Evolutionary conservation across 2,113 vertebrate genomes (phyloP), one percentile per base, ranked within the genome.

Genomic region (Halcyon senegalensis): DNA sequence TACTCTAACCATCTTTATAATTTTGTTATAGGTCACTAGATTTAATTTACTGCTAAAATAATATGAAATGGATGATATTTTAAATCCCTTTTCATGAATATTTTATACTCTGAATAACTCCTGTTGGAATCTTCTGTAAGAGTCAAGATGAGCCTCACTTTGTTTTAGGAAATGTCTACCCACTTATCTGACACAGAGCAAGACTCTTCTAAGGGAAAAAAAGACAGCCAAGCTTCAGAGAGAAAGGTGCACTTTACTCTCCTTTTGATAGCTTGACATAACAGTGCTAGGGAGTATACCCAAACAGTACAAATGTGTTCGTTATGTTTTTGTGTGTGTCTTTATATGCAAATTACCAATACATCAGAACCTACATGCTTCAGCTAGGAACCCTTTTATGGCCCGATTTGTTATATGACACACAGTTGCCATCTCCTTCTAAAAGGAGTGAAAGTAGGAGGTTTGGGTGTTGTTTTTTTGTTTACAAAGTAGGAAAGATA

Each of bases 11-110:
- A 83, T 68, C 46, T 69, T 53, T 14, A 44, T 84, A 51, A 96
- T 92, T 96, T 87, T 93, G 25, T 72, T 82, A 28, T 37, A 92
- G 48, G 63, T 96, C 80, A 84, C 41, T 46, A 72, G 30, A 64
- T 85, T 86, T 91, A 93, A 95, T 91, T 96, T 94, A 84, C 78
- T 89, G 82, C 56, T 67, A 62, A 96, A 92, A 95, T 96, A 93
- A 94, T 93, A 64, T 8, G 62, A 74, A 33, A 69, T 58, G 33
- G 20, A 43, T 30, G 69, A 72, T 60, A 66, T 78, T 84, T 96
- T 85, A 95, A 94, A 87, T 95, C 46, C 10, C 31, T 63, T 76
- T 79, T 83, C 17, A 70, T 90, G 44, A 92, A 90, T 93, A 96
- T 89, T 74, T 91, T 87, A 86, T 28, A 60, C 11, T 41, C 50